A percentile compares a stretch with the other conserved stretches of the same genome.
Conservation (phyloP, 2,113 vertebrate genomes). For the Paramisgurnus dabryanus region DNA sequence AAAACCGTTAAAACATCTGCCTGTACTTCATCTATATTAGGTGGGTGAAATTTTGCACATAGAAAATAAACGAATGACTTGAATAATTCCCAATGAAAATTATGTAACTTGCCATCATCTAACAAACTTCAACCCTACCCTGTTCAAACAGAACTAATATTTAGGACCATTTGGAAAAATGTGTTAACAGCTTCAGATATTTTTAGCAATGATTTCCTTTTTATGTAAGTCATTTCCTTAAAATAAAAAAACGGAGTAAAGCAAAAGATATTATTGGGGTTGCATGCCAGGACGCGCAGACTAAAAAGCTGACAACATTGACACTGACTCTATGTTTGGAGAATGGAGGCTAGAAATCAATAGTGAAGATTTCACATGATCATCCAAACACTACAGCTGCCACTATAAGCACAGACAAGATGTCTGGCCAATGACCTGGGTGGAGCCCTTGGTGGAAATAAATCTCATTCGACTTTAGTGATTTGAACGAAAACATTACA, state of each 20-base stretch:
- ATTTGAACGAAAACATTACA: constrained; percentile 11
- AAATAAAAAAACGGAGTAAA: background rate
- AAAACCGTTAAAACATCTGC: background rate
- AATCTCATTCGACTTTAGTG: constrained; percentile 13
- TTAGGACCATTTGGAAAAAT: constrained; percentile 3
- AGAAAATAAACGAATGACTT: background rate
- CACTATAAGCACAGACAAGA: background rate
- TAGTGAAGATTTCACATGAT: too few relatives aligned
- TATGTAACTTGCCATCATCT: background rate
- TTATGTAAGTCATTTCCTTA: background rate
- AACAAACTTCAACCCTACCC: background rate
- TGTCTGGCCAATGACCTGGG: background rate
- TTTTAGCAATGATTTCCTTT: background rate
- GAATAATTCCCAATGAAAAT: constrained; percentile 3
- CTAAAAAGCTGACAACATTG: background rate
- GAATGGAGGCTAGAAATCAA: background rate
- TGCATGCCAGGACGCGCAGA: background rate
- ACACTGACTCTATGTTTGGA: background rate
- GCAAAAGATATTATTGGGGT: background rate
- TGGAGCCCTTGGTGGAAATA: background rate
- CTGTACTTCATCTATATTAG: background rate
- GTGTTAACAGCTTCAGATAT: background rate
- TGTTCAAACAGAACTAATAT: constrained; percentile 35
- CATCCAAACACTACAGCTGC: too few relatives aligned
- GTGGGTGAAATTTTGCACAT: background rate